Conservation (phyloP, 2,888 invertebrate species). For the Allophyes oxyacanthae region DNA sequence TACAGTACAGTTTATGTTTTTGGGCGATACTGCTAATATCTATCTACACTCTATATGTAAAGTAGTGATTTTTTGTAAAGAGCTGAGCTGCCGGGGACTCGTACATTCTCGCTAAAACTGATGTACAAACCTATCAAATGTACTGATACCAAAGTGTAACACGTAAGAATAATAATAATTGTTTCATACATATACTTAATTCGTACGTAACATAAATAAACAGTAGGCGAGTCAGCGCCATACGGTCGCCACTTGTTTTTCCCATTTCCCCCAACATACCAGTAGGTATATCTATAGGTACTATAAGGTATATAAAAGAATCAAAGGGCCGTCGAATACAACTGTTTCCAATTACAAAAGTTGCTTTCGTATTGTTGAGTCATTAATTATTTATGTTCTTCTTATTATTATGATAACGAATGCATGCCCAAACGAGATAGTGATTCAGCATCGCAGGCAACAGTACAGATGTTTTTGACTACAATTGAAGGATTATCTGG, state of each 20-base stretch:
- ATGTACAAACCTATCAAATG: no score
- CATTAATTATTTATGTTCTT: constrained; percentile 61
- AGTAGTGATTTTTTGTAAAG: no score
- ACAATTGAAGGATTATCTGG: constrained; percentile 42
- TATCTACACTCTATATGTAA: no score
- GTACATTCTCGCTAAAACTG: no score
- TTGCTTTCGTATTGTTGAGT: constrained; percentile 50
- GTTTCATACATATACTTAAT: constrained; percentile 14
- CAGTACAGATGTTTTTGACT: constrained; percentile 54
- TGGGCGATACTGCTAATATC: no score
- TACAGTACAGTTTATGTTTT: no score
- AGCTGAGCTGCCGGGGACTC: no score
- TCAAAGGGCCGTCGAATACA: constrained; percentile 48
- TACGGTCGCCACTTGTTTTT: constrained; percentile 41
- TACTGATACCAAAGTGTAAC: background rate
- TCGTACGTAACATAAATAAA: constrained; percentile 39
- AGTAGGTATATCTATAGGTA: constrained; percentile 11
- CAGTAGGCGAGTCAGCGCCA: constrained; percentile 42
- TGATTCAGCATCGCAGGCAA: constrained; percentile 51
- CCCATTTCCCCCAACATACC: constrained; percentile 23
- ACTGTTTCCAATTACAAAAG: constrained; percentile 53
- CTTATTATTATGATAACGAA: constrained; percentile 71
- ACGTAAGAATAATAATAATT: constrained; percentile 11
- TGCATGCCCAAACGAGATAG: constrained; percentile 62
- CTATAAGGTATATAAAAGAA: constrained; percentile 18